Evolutionary conservation across 2,888 invertebrate species (phyloP).

Genomic region (Eulithis prunata): DNA sequence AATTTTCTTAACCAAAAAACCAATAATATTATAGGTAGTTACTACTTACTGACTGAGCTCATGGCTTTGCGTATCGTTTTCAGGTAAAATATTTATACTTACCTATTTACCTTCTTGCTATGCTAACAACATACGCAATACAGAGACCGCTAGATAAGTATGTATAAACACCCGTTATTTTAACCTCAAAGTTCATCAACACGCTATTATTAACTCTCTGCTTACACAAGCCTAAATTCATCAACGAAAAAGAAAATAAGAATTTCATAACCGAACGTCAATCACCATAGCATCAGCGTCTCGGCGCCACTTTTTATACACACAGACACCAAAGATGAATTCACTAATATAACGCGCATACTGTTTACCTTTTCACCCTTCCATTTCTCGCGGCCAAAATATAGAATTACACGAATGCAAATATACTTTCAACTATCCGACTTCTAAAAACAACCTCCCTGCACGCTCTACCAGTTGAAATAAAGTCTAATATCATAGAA

Average conservation of each 20-base stretch:
- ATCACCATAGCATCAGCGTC: constrained; percentile 58
- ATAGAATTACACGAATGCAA: constrained; percentile 79
- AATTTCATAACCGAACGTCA: constrained; percentile 71
- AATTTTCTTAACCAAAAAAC: too few relatives aligned
- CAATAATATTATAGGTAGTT: too few relatives aligned
- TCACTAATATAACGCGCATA: constrained; percentile 78
- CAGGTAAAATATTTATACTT: too few relatives aligned
- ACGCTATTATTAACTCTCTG: constrained; percentile 38
- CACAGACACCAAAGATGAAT: constrained; percentile 74
- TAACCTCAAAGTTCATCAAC: constrained; percentile 35
- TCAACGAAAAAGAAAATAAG: constrained; percentile 44
- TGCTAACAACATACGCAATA: too few relatives aligned
- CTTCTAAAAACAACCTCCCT: constrained; percentile 27
- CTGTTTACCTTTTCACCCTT: constrained; percentile 83
- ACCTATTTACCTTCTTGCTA: too few relatives aligned
- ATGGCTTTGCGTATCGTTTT: too few relatives aligned
- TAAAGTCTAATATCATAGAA: constrained; percentile 56
- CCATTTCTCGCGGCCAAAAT: constrained; percentile 79
- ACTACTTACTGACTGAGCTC: too few relatives aligned
- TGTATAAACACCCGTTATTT: constrained; percentile 2
- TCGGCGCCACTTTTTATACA: constrained; percentile 79
- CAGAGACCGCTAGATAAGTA: neutral
- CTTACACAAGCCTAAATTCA: constrained; percentile 41
- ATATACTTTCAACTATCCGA: constrained; percentile 40
- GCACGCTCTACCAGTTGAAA: constrained; percentile 30